Conservation (phyloP, 2,797 vertebrate genomes). For the Knipowitschia caucasica region DNA sequence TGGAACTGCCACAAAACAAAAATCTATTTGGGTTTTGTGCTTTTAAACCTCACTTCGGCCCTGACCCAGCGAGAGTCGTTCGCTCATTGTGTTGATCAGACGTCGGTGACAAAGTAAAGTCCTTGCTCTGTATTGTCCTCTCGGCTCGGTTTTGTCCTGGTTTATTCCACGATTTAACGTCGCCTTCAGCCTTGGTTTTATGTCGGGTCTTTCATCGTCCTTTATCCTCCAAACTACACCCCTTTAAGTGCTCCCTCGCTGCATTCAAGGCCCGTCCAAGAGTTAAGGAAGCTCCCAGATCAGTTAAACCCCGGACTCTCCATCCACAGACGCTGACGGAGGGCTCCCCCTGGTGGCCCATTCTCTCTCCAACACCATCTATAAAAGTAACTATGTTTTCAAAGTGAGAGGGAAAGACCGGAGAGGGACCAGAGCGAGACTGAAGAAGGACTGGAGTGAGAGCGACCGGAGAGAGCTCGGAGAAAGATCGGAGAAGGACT, state of each 20-base stretch:
- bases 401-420: too few species aligned
- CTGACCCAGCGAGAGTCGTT: background rate
- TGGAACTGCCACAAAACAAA: too few species aligned
- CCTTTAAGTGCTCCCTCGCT: constrained; percentile 1
- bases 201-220: constrained; percentile 1
- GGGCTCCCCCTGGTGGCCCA: constrained; percentile 25
- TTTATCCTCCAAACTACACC: background rate
- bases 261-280: background rate
- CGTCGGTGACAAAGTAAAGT: background rate
- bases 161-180: background rate
- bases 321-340: constrained; percentile 27
- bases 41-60: too few species aligned
- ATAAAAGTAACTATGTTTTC: too few species aligned
- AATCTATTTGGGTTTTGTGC: background rate
- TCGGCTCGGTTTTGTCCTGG: background rate
- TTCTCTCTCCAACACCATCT: constrained; percentile 26
- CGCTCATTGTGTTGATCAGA: background rate
- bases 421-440: too few species aligned
- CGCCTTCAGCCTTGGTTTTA: background rate
- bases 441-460: too few species aligned
- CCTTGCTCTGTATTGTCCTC: background rate
- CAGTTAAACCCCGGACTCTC: too few species aligned
- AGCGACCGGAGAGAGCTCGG: too few species aligned
- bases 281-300: background rate
- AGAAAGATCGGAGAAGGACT: too few species aligned